Conservation (phyloP, 2,797 vertebrate genomes). For the Coreius guichenoti region DNA sequence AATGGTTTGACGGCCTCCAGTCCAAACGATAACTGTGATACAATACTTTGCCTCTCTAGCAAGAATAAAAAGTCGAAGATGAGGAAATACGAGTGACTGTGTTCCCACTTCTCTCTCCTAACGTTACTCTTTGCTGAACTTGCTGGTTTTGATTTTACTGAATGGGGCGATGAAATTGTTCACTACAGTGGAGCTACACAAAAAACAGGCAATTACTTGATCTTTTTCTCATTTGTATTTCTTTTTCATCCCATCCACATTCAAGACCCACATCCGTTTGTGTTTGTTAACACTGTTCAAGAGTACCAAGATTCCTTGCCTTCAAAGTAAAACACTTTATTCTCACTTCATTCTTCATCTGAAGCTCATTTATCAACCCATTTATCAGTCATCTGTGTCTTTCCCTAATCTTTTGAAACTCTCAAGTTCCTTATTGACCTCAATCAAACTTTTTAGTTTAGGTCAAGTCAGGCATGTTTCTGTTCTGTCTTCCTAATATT, state of each 20-base stretch:
- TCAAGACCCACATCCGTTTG: neutral
- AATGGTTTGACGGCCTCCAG: conserved; percentile 51
- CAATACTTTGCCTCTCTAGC: conserved; percentile 65
- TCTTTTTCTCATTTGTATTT: conserved; percentile 5
- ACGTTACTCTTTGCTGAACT: neutral
- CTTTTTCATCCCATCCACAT: conserved; percentile 2
- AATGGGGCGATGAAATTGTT: neutral
- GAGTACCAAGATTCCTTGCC: neutral
- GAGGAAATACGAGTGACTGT: conserved; percentile 52
- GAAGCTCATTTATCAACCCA: neutral
- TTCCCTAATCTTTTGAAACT: neutral
- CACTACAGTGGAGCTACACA: neutral
- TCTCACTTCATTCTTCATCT: neutral
- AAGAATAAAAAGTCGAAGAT: conserved; percentile 72
- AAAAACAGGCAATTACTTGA: conserved; percentile 30
- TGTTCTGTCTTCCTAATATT: conserved; percentile 1
- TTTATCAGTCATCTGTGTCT: neutral
- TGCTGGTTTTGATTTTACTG: neutral
- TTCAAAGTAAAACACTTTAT: neutral
- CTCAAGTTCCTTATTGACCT: conserved; percentile 6
- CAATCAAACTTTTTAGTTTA: neutral
- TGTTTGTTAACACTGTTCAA: conserved; percentile 1
- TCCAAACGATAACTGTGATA: conserved; percentile 51
- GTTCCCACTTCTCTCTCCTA: conserved; percentile 25
- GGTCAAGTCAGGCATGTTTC: neutral